Evolutionary conservation across 37 sponge, comb jelly and placozoan genomes (phyloP).

Genomic region (Hexactinellida sp.): DNA sequence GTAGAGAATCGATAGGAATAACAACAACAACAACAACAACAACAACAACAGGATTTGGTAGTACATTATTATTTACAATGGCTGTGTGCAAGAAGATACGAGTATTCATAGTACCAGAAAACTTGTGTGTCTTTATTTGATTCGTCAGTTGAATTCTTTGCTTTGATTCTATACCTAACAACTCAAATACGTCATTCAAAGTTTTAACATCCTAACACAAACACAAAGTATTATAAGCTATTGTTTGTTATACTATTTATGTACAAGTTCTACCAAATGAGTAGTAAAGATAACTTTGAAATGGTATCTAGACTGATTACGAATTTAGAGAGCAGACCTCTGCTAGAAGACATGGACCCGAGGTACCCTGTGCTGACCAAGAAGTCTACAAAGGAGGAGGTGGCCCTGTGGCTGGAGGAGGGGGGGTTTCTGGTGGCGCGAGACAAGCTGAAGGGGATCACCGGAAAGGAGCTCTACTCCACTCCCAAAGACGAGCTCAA

Average conservation of each 20-base stretch:
- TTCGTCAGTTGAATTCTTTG: neutral
- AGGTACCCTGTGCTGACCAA: neutral
- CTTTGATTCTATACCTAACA: too few relatives aligned
- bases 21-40: neutral
- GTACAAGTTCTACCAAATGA: too few relatives aligned
- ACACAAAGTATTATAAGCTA: too few relatives aligned
- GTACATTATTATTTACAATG: neutral
- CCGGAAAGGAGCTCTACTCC: neutral
- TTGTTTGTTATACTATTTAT: too few relatives aligned
- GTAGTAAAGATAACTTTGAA: neutral
- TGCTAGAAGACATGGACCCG: neutral
- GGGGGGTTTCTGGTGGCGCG: neutral
- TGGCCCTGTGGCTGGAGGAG: neutral
- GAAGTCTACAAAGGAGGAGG: neutral
- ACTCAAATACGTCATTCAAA: too few relatives aligned
- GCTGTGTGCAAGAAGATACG: neutral
- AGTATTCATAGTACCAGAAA: neutral
- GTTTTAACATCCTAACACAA: too few relatives aligned
- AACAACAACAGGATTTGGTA: neutral
- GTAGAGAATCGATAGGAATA: neutral
- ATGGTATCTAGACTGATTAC: conserved; percentile 5
- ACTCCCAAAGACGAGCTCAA: neutral
- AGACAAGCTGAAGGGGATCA: neutral
- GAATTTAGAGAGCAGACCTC: neutral
- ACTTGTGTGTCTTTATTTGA: neutral